Evolutionary conservation across 2,113 vertebrate genomes (phyloP).

Genomic region (Tragelaphus strepsiceros): DNA sequence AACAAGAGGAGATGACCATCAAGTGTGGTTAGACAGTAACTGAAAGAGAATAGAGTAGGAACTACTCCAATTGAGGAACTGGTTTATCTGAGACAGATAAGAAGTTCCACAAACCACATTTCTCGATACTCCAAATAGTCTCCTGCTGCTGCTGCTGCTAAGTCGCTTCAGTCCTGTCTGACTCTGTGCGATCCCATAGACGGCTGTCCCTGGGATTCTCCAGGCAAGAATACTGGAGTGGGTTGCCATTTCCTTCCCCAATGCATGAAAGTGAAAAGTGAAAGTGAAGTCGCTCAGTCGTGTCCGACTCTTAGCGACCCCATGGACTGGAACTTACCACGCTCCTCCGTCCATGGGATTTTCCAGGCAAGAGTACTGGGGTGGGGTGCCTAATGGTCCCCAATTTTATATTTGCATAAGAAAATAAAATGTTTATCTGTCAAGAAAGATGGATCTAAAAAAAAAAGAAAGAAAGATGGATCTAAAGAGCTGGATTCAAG

Average conservation of each 20-base stretch:
- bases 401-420: not conserved
- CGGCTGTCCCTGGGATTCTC: no score
- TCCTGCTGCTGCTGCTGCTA: not conserved
- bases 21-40: not conserved
- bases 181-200: no score
- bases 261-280: no score
- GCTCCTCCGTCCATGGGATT: no score
- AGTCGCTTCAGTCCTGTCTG: no score
- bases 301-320: no score
- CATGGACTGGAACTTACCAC: no score
- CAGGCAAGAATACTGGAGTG: no score
- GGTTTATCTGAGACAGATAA: not conserved
- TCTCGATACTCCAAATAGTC: not conserved
- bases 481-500: not conserved
- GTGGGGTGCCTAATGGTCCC: not conserved
- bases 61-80: not conserved
- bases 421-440: not conserved
- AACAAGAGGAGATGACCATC: conserved; percentile 22
- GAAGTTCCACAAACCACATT: not conserved
- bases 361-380: no score
- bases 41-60: not conserved
- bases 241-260: no score
- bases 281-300: no score
- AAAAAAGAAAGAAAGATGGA: not conserved
- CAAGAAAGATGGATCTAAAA: not conserved